Evolutionary conservation across 2,113 vertebrate species (phyloP).

Genomic region (Morone saxatilis): DNA sequence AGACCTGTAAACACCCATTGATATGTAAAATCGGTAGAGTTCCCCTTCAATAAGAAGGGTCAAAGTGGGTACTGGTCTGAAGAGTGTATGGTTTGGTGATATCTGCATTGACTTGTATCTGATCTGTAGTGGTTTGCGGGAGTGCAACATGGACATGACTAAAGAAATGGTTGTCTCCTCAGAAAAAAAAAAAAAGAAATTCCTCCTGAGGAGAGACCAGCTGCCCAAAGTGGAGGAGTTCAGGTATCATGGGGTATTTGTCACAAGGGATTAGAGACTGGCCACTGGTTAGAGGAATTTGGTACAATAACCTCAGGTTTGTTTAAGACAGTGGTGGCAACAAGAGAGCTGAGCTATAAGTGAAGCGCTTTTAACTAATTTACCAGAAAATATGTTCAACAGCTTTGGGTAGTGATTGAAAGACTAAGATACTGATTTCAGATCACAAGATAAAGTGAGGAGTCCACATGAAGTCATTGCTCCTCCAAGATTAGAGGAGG

Average conservation of each 20-base stretch:
- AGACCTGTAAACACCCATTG: background rate
- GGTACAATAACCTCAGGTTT: background rate
- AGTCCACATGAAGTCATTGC: background rate
- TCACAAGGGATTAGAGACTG: background rate
- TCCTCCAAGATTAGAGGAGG: background rate
- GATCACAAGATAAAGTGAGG: background rate
- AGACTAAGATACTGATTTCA: background rate
- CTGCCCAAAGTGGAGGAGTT: background rate
- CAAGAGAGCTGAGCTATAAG: background rate
- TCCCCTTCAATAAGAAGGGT: no score
- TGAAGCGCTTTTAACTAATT: background rate
- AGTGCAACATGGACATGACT: background rate
- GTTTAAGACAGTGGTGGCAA: background rate
- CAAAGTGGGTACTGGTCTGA: background rate
- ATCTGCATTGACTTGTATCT: no score
- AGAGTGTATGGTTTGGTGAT: background rate
- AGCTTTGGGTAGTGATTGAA: background rate
- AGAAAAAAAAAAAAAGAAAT: background rate
- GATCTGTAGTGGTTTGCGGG: no score
- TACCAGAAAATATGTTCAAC: background rate
- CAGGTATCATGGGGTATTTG: background rate
- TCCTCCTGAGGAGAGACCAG: background rate
- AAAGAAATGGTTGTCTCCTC: background rate
- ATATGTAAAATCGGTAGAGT: background rate
- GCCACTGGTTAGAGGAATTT: background rate